Percentiles rank a stretch among this genome's conserved stretches.
Conservation (phyloP, 2,113 vertebrate genomes). For the Mus pahari region DNA sequence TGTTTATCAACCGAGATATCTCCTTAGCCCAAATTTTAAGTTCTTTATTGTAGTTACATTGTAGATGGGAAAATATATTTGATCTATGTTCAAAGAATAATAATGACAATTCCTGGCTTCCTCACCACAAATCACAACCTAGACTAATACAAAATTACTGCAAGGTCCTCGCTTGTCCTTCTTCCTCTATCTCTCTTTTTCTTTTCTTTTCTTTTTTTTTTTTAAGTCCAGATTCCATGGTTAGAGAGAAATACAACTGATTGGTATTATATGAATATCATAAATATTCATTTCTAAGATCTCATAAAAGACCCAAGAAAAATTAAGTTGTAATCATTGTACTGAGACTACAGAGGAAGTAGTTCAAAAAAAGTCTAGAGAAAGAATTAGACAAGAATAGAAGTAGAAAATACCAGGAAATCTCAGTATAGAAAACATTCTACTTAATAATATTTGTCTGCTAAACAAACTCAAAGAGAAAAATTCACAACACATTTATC, state of each 20-base stretch:
- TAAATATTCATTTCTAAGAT: not conserved
- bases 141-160: not conserved
- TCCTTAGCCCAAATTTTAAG: not conserved
- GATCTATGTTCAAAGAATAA: not conserved
- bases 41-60: not conserved
- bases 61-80: too few relatives aligned
- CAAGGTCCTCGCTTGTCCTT: not conserved
- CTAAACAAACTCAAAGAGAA: not conserved
- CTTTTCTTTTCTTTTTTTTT: not conserved
- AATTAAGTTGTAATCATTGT: not conserved
- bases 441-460: not conserved
- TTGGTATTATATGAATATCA: not conserved
- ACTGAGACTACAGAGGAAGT: not conserved
- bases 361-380: not conserved
- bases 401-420: not conserved
- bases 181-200: not conserved
- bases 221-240: not conserved
- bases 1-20: not conserved
- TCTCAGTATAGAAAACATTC: not conserved
- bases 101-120: not conserved
- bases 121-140: not conserved
- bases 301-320: slow-evolving; percentile 16
- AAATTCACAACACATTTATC: not conserved
- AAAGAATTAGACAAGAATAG: not conserved
- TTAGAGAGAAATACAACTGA: not conserved